phyloP scores from a whole-genome alignment of 2,888 invertebrate genomes.

The Stenodera caucasica region DNA sequence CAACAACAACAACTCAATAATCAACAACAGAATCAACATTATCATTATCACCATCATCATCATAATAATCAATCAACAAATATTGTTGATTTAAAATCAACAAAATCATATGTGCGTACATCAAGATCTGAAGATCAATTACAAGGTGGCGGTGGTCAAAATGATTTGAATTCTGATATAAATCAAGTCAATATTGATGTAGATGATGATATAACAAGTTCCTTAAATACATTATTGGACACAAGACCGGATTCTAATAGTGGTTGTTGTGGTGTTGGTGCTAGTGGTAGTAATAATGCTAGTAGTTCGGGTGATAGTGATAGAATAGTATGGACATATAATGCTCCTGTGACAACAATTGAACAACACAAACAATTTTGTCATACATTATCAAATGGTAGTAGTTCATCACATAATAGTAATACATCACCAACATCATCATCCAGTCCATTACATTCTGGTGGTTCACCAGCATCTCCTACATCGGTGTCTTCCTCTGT shows the following conservation, averaged over 20 bases:
- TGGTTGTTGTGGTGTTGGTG: constrained; percentile 30
- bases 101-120: constrained; percentile 69
- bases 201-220: constrained; percentile 92
- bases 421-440: constrained; percentile 78
- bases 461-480: constrained; percentile 73
- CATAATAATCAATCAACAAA: constrained; percentile 51
- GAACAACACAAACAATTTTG: constrained; percentile 54
- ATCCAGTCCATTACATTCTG: constrained; percentile 67
- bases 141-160: constrained; percentile 68
- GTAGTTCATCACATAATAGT: constrained; percentile 61
- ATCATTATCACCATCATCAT: constrained; percentile 23
- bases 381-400: constrained; percentile 64
- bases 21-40: too few relatives aligned
- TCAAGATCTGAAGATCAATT: constrained; percentile 87
- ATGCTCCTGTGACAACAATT: constrained; percentile 72
- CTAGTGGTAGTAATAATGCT: constrained; percentile 40
- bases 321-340: constrained; percentile 90
- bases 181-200: constrained; percentile 88
- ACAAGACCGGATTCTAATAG: constrained; percentile 55
- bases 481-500: constrained; percentile 86
- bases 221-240: constrained; percentile 86
- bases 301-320: constrained; percentile 59
- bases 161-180: constrained; percentile 63
- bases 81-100: constrained; percentile 47
- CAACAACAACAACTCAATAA: too few relatives aligned